phyloP scores from a whole-genome alignment of 2,113 vertebrate genomes.

The Heterotilapia buettikoferi region DNA sequence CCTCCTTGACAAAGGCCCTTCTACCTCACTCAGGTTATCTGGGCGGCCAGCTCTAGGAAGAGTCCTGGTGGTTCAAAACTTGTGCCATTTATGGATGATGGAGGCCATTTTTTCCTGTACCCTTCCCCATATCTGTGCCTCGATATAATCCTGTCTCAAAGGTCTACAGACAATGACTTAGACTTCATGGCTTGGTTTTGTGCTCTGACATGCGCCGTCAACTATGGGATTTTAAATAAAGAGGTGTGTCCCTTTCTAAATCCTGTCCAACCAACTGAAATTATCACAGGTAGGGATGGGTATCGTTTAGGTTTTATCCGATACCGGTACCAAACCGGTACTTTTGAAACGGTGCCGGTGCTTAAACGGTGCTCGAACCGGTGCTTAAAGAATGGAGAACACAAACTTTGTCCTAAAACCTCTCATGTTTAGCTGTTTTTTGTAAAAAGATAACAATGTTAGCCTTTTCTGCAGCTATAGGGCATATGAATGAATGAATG shows the following conservation, averaged over 20 bases:
- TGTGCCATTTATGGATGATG: background rate
- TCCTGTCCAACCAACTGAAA: background rate
- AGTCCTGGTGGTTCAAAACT: background rate
- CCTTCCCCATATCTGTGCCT: background rate
- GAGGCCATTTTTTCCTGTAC: background rate
- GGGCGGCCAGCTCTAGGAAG: background rate
- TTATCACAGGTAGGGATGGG: background rate
- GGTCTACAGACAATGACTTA: background rate
- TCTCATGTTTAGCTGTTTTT: no score
- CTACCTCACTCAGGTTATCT: background rate
- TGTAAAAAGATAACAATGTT: no score
- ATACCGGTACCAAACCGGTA: background rate
- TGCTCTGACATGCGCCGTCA: background rate
- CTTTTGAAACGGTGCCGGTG: fast-evolving
- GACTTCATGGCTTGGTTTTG: background rate
- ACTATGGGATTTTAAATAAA: background rate
- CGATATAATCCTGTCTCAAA: background rate
- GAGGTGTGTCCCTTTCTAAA: background rate
- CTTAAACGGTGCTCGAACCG: background rate
- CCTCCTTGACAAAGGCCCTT: background rate
- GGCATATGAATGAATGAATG: no score
- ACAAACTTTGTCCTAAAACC: no score
- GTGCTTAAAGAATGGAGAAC: no score
- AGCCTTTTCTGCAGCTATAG: no score
- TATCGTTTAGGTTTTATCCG: background rate